Percentiles rank a stretch among this genome's conserved stretches.
phyloP scores from a whole-genome alignment of 2,888 invertebrate species.

The Melinopterus prodromus region DNA sequence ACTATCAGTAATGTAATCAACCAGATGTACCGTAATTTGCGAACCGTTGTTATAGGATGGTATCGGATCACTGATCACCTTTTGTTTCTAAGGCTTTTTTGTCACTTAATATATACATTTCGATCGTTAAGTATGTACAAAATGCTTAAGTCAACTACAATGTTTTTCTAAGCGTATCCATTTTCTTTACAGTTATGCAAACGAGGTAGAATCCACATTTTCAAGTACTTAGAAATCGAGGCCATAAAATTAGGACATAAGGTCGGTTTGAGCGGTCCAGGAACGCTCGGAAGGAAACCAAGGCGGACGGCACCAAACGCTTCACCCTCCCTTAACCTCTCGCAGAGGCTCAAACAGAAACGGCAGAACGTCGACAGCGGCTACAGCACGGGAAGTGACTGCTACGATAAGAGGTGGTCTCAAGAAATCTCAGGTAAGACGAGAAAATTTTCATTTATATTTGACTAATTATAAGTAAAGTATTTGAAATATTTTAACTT shows the following conservation, averaged over 20 bases:
- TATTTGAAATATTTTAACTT: too few relatives aligned
- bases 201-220: constrained; percentile 92
- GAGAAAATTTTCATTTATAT: background rate
- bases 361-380: constrained; percentile 88
- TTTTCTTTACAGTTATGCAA: constrained; percentile 76
- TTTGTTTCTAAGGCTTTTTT: too few relatives aligned
- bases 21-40: too few relatives aligned
- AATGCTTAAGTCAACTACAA: too few relatives aligned
- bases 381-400: constrained; percentile 86
- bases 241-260: constrained; percentile 75
- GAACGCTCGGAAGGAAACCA: constrained; percentile 64
- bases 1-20: too few relatives aligned
- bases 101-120: too few relatives aligned
- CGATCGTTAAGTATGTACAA: too few relatives aligned
- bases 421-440: constrained; percentile 70
- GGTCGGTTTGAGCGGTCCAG: constrained; percentile 60
- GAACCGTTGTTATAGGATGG: too few relatives aligned
- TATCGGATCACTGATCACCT: too few relatives aligned
- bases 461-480: background rate
- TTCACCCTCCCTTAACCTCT: constrained; percentile 53
- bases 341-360: constrained; percentile 63
- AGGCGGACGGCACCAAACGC: constrained; percentile 61
- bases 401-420: constrained; percentile 84
- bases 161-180: background rate
- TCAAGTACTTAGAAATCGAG: constrained; percentile 92